Evolutionary conservation across 2,888 invertebrate species (phyloP), one percentile per base, ranked within the genome.

Genomic region (Geotrupes spiniger): DNA sequence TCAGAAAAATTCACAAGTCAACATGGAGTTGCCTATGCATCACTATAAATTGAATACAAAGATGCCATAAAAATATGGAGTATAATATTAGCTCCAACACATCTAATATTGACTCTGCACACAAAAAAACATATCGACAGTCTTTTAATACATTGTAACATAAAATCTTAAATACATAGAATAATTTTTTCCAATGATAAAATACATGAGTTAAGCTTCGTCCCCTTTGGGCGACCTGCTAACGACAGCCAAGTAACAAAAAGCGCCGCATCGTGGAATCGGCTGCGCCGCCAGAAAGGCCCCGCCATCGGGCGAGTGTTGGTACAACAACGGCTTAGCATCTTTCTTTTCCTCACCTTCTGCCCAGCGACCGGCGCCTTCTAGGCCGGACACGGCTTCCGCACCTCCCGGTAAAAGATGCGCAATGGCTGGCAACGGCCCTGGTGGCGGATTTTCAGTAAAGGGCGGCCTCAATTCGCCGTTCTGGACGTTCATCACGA

Each of bases 191-290:
- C n/a, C n/a, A n/a, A n/a, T n/a, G n/a, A 21, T 4, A 21, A 21
- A 17, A 25, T 14, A 15, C 12, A 38, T 16, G 16, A 17, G 8
- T 38, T 38, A 38, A 9, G 17, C 50, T 37, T 45, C 28, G 4
- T 43, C 37, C 8, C 25, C 6, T 38, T 45, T 53, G 16, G 44
- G 29, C n/a, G 61, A 53, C 47, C 58, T 61, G 51, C 66, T 72
- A 3, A 79, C 73, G 16, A 80, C 78, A 3, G 79, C 78, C 38
- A 80, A 65, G 60, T 80, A 80, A 61, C 79, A 79, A 64, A 80
- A 80, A 1, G 78, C 79, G 1, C 79, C 79, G 61, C 78, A 78
- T 53, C 77, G 70, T 1, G 79, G 80, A 2, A 79, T 74, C 2
- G 80, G 79, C 55, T 80, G 79, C 1, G 77, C 72, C 1, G 78